A percentile compares a stretch with the other conserved stretches of the same genome.
phyloP scores from a whole-genome alignment of 1,140 invertebrate genomes.

The Diploscapter pachys region DNA sequence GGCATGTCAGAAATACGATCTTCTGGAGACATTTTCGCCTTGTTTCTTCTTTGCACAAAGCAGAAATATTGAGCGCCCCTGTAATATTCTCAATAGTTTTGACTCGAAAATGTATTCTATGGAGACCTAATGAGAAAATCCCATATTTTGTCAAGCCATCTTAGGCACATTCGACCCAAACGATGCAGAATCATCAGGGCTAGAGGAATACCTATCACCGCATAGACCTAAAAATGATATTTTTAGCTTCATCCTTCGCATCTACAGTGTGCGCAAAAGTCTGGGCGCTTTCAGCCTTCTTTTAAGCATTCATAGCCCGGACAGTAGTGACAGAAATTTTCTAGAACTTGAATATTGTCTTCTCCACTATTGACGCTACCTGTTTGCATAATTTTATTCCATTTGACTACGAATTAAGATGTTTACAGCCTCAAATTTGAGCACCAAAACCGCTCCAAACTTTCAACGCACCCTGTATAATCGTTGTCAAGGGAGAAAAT shows the following conservation, averaged over 20 bases:
- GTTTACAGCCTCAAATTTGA: too few species aligned
- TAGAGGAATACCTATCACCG: constrained; percentile 54
- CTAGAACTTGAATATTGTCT: too few species aligned
- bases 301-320: too few species aligned
- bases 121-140: constrained; percentile 43
- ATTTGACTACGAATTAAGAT: too few species aligned
- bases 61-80: constrained; percentile 53
- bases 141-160: constrained; percentile 42
- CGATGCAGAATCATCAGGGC: constrained; percentile 57
- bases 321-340: too few species aligned
- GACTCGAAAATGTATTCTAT: background rate
- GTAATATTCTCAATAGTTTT: background rate
- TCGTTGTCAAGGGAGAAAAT: background rate
- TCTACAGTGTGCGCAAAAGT: too few species aligned
- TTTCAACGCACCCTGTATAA: too few species aligned
- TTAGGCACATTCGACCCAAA: constrained; percentile 51
- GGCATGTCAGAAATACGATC: constrained; percentile 51
- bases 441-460: too few species aligned
- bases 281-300: too few species aligned
- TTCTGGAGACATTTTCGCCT: constrained; percentile 37
- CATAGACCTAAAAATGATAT: constrained; percentile 40
- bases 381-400: too few species aligned
- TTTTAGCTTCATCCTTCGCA: too few species aligned
- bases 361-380: too few species aligned
- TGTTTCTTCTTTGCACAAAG: constrained; percentile 52